Base-by-base conservation (phyloP, 23 tunicate genomes). In the Styela plicata region DNA sequence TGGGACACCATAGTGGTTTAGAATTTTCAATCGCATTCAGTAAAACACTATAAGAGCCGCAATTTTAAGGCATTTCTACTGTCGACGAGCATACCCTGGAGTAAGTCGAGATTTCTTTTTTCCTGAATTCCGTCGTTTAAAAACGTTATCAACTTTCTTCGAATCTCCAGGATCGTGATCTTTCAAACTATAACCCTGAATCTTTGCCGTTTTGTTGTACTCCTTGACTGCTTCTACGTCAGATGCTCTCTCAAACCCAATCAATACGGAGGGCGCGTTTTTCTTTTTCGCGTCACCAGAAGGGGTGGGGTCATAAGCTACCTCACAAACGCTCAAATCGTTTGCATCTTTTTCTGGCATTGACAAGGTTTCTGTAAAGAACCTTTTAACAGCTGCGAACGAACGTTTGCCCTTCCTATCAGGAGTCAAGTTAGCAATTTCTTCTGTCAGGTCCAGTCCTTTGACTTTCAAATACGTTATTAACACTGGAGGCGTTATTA, bases 181-280 rank as follows among this genome's bases (percentile, higher is more conserved):
- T 22, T 67, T 67, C n/a, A 67, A 25, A 29, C 24, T 27, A 22
- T 67, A 67, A 29, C 71, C 71, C 2, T 67, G 31, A 67, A 25
- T 27, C 24, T 67, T 67, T 27, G 71, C 71, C n/a, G 22, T 29
- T 67, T 67, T 67, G 18, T 29, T 67, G 31, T 67, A 67, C 31
- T 67, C 71, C 24, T 67, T 67, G 30, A 67, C 31, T 0, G 71
- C 31, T 67, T 67, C 71, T 24, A 67, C 71, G 2, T 67, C 71
- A 0, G 23, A 18, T 16, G 71, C 30, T 67, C 24, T 67, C 16
- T 67, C 71, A 67, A 67, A 67, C 16, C 31, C 31, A 27, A 67
- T 29, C 31, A 22, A 25, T 25, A 67, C 71, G 22, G 1, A 67
- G 24, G 71, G 71, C 71, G 19, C 22, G 18, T 67, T 16, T 29